These are phyloP conservation scores for Parasteatoda lunata DNA, from an alignment of 2,888 invertebrate genomes.

Conservation along the genomic window DNA sequence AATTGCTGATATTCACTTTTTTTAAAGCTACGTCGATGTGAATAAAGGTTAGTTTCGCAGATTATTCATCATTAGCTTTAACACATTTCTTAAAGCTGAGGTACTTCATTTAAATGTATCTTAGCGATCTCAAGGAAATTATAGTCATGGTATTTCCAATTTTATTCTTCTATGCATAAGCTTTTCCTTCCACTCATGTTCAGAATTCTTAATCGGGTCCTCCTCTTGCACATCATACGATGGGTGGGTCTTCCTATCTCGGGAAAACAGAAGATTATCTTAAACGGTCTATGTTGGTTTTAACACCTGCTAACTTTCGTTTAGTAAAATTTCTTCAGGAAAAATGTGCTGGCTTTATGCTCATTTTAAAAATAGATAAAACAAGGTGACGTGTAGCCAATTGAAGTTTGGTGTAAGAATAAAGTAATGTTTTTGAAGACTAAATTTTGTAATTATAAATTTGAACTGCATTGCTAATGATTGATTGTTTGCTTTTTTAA, in stretches of 20 bases:
- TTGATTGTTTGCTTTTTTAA: too few relatives aligned
- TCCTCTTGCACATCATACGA: background rate
- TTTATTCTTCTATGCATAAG: background rate
- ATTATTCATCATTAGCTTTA: slow-evolving; percentile 1
- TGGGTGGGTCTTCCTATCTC: slow-evolving; percentile 24
- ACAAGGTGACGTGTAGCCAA: too few relatives aligned
- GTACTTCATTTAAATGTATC: background rate
- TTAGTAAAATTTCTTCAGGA: background rate
- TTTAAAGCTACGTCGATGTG: background rate
- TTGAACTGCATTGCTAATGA: too few relatives aligned
- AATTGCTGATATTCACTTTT: too few relatives aligned
- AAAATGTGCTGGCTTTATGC: too few relatives aligned
- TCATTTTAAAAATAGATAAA: too few relatives aligned
- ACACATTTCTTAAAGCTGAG: background rate
- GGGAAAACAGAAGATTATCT: slow-evolving; percentile 21
- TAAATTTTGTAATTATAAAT: too few relatives aligned
- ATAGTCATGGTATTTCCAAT: background rate
- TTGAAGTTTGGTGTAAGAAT: too few relatives aligned
- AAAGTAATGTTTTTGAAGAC: too few relatives aligned
- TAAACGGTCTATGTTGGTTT: slow-evolving; percentile 41
- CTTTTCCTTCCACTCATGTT: background rate
- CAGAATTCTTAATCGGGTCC: slow-evolving; percentile 10
- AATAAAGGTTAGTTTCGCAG: background rate
- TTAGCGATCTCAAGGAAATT: background rate
- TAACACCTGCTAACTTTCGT: slow-evolving; percentile 43